phyloP scores from a whole-genome alignment of 2,888 invertebrate genomes.

The Chirona hameri region DNA sequence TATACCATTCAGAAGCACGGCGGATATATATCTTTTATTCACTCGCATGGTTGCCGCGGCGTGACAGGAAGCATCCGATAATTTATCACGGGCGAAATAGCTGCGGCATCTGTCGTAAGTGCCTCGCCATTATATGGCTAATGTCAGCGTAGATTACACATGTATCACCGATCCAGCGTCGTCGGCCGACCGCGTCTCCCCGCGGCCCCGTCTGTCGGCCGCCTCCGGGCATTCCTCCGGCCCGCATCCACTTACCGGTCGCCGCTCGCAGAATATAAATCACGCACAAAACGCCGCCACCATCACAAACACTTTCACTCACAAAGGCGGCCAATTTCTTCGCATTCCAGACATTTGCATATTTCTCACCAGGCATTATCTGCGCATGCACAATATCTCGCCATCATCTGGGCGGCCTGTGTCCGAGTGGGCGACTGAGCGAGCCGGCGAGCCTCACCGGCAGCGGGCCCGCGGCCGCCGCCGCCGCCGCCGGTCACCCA shows the following conservation, averaged over 20 bases:
- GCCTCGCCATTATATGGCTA: not conserved
- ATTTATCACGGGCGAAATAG: not conserved
- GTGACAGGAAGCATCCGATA: not conserved
- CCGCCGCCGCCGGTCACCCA: conserved; percentile 3
- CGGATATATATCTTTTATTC: not conserved
- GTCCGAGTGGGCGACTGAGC: not conserved
- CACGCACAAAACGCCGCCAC: conserved; percentile 1
- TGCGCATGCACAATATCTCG: not conserved
- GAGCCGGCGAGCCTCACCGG: not conserved
- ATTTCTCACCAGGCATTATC: conserved; percentile 25
- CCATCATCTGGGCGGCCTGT: not conserved
- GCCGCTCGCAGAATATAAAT: not conserved
- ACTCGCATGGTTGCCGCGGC: not conserved
- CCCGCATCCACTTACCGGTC: not conserved
- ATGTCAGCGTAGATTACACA: not conserved
- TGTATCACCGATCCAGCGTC: not conserved
- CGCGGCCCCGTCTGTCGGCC: no score
- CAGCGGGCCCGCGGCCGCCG: not conserved
- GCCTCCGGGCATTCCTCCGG: not conserved
- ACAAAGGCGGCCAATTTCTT: conserved; percentile 26
- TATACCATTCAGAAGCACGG: not conserved
- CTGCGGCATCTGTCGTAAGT: not conserved
- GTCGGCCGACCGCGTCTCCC: not conserved
- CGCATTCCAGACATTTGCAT: conserved; percentile 9
- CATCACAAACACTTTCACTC: conserved; percentile 8